Conservation (phyloP, 2,113 vertebrate species). For the Pseudorectes ferrugineus region DNA sequence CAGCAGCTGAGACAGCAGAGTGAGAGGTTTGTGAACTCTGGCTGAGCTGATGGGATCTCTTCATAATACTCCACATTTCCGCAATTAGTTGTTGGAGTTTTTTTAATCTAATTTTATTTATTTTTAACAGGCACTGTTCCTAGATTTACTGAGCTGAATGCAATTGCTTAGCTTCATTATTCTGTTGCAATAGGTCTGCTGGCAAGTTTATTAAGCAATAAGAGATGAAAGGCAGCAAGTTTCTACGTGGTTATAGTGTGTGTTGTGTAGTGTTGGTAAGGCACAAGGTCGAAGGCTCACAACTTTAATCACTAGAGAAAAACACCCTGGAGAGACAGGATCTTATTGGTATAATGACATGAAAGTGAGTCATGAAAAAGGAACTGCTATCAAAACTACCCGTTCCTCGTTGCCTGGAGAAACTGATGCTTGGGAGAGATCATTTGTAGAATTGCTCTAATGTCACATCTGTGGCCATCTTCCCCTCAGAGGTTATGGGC, state of each 20-base stretch:
- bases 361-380: slow-evolving; percentile 32
- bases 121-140: slow-evolving; percentile 16
- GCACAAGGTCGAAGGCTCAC: slow-evolving; percentile 10
- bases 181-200: slow-evolving; percentile 37
- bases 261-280: slow-evolving; percentile 46
- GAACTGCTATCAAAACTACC: slow-evolving; percentile 25
- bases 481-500: not conserved
- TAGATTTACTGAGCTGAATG: slow-evolving; percentile 47
- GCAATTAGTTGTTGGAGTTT: not conserved
- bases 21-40: slow-evolving; percentile 19
- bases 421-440: not conserved
- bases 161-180: slow-evolving; percentile 48
- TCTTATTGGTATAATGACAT: slow-evolving; percentile 52
- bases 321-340: slow-evolving; percentile 31
- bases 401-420: slow-evolving; percentile 5
- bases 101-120: slow-evolving; percentile 41
- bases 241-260: slow-evolving; percentile 24
- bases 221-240: slow-evolving; percentile 41
- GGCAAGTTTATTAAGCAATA: slow-evolving; percentile 62
- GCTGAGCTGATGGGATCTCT: slow-evolving; percentile 32
- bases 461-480: not conserved
- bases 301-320: slow-evolving; percentile 52
- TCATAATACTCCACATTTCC: not conserved
- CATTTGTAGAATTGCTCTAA: not conserved
- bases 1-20: not conserved